Percentiles rank a stretch among this genome's conserved stretches.
Conservation (phyloP, 2,113 vertebrate genomes). For the Lepus americanus region DNA sequence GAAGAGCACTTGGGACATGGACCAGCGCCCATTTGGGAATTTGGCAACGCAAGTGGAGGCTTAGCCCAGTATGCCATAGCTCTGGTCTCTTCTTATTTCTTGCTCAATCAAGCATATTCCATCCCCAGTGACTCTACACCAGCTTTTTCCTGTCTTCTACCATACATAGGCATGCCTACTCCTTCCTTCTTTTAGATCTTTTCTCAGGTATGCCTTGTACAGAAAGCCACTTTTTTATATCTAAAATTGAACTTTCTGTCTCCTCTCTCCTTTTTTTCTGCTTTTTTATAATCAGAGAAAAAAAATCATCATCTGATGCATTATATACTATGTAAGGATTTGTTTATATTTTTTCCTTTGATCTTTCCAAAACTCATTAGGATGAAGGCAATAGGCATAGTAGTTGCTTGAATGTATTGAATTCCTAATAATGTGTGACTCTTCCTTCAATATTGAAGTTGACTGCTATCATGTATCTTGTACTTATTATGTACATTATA, state of each 20-base stretch:
- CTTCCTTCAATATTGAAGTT: background rate
- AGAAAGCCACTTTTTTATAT: background rate
- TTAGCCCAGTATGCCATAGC: too few relatives aligned
- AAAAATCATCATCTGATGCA: background rate
- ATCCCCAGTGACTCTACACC: background rate
- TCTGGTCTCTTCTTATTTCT: background rate
- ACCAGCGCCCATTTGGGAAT: too few relatives aligned
- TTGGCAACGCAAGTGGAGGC: too few relatives aligned
- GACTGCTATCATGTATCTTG: background rate
- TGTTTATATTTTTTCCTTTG: background rate
- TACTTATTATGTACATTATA: background rate
- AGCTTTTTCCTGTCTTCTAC: background rate
- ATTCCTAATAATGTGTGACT: background rate
- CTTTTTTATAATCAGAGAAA: slow-evolving; percentile 10
- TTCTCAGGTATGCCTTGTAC: background rate
- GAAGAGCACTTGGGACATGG: too few relatives aligned
- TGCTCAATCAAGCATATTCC: background rate
- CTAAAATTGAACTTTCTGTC: background rate
- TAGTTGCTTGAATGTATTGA: background rate
- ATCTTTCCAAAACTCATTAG: background rate
- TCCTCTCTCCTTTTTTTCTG: background rate
- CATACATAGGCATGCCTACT: background rate
- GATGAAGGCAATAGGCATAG: background rate
- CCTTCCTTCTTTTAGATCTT: background rate
- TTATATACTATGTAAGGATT: background rate